These are phyloP conservation scores for Stigmatopora nigra DNA, from an alignment of 2,113 vertebrate genomes.

Conservation along the genomic window DNA sequence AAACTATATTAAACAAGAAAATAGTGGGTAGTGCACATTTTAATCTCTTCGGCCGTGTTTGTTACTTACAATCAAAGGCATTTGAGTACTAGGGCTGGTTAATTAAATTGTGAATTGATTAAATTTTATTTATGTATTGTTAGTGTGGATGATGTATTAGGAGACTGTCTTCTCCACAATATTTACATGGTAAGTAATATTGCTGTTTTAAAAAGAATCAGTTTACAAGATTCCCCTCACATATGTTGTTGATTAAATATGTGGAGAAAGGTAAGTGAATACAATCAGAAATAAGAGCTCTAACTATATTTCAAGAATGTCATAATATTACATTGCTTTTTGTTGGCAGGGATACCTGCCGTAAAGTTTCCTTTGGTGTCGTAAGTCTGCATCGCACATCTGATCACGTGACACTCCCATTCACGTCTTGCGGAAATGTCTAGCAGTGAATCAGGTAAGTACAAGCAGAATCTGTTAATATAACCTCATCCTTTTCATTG, in stretches of 20 bases:
- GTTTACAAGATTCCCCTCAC: no score
- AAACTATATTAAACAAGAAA: slow-evolving; percentile 47
- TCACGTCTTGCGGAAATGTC: slow-evolving; percentile 59
- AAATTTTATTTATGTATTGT: not conserved
- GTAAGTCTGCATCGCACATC: not conserved
- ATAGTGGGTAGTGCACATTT: not conserved
- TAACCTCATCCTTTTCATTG: not conserved
- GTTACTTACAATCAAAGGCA: not conserved
- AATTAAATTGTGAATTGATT: not conserved
- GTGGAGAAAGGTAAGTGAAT: no score
- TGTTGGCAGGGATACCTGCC: no score
- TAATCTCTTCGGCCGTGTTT: not conserved
- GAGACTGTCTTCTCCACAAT: no score
- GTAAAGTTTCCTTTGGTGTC: no score
- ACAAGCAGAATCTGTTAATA: not conserved
- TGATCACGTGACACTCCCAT: not conserved
- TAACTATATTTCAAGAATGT: no score
- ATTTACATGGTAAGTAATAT: no score
- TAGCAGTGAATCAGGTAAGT: slow-evolving; percentile 67
- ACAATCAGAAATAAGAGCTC: no score
- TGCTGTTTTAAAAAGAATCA: no score
- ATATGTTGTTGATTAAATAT: no score
- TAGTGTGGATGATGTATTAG: no score
- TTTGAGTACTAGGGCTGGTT: not conserved
- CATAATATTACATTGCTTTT: no score